phyloP scores from a whole-genome alignment of 2,888 invertebrate species.

The Nemoura dubitans region DNA sequence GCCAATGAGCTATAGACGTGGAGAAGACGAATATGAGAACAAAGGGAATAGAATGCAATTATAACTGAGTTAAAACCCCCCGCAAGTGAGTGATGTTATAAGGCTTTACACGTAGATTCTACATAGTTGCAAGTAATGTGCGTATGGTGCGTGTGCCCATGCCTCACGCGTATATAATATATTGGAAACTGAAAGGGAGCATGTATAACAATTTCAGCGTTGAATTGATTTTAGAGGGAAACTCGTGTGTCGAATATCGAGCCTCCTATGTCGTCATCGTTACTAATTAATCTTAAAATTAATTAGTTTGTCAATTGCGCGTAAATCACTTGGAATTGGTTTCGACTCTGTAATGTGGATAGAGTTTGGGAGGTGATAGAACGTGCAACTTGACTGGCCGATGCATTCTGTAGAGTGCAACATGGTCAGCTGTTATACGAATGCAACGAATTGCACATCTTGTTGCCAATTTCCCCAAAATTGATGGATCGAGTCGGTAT shows the following conservation, averaged over 20 bases:
- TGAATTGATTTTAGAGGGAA: background rate
- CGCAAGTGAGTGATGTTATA: background rate
- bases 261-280: background rate
- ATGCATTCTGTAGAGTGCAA: background rate
- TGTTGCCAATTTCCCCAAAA: background rate
- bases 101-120: background rate
- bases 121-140: background rate
- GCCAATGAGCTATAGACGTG: background rate
- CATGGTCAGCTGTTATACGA: background rate
- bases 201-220: background rate
- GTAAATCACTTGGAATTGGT: background rate
- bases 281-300: background rate
- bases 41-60: conserved; percentile 12
- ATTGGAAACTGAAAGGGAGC: background rate
- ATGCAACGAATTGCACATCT: background rate
- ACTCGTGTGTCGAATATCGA: background rate
- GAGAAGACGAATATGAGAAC: background rate
- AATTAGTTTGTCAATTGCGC: background rate
- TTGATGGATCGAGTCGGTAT: background rate
- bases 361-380: background rate
- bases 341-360: background rate
- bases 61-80: background rate
- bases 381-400: background rate
- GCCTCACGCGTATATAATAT: background rate
- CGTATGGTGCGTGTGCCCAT: background rate